Percentiles rank a stretch among this genome's conserved stretches.
phyloP scores from a whole-genome alignment of 1,140 invertebrate species.

The Drosophila sechellia region DNA sequence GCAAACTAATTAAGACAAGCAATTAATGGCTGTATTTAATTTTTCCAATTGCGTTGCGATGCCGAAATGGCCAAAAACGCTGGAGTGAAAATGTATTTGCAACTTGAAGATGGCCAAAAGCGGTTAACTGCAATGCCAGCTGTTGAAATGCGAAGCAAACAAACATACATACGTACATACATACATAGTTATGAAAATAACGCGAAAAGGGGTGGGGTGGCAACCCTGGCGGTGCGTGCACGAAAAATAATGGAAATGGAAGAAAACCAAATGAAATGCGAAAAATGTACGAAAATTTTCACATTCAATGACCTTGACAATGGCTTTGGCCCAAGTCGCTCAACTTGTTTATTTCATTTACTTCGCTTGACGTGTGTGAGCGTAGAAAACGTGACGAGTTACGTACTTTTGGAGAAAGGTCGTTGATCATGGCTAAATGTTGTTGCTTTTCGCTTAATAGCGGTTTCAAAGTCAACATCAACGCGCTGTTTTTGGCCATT shows the following conservation, averaged over 20 bases:
- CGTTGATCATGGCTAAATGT: conserved; percentile 71
- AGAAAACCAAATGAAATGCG: conserved; percentile 68
- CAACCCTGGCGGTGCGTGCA: conserved; percentile 32
- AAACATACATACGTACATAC: not conserved
- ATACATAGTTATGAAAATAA: conserved; percentile 4
- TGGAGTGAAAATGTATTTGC: conserved; percentile 65
- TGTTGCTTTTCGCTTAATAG: conserved; percentile 44
- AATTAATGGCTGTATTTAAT: conserved; percentile 41
- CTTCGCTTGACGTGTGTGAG: conserved; percentile 25
- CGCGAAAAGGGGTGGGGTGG: not conserved
- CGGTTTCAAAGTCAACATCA: conserved; percentile 72
- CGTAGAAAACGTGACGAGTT: conserved; percentile 80
- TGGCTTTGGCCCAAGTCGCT: conserved; percentile 63
- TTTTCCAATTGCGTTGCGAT: conserved; percentile 32
- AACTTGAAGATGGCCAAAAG: conserved; percentile 55
- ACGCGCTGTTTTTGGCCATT: conserved; percentile 68
- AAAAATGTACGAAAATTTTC: conserved; percentile 70
- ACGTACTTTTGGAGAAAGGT: conserved; percentile 79
- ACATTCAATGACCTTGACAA: conserved; percentile 80
- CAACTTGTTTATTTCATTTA: conserved; percentile 28
- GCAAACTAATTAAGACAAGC: conserved; percentile 49
- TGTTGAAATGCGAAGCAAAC: conserved; percentile 2
- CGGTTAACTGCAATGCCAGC: conserved; percentile 37
- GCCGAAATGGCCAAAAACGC: conserved; percentile 44
- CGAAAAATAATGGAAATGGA: conserved; percentile 44